A percentile compares a stretch with the other conserved stretches of the same genome.
Conservation (phyloP, 2,888 invertebrate species). For the Nomada ruficornis region DNA sequence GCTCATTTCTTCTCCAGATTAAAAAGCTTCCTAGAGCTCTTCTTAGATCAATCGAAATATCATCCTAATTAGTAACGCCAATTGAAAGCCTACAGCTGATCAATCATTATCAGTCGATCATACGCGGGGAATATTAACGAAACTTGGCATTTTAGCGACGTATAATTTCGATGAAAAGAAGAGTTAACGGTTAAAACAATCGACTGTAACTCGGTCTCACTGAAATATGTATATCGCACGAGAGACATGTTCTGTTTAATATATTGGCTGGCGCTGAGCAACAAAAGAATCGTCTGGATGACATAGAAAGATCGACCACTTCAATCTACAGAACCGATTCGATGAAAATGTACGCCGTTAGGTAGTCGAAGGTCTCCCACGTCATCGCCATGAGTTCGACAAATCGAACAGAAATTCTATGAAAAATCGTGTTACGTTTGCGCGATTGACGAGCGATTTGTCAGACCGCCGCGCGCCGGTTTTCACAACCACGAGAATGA, state of each 20-base stretch:
- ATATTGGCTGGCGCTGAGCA: slow-evolving; percentile 37
- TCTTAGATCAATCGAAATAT: no score
- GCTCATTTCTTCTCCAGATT: no score
- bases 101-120: slow-evolving; percentile 11
- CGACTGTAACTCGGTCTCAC: slow-evolving; percentile 35
- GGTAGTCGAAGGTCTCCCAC: background rate
- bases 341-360: slow-evolving; percentile 21
- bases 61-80: no score
- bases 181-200: slow-evolving; percentile 45
- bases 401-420: slow-evolving; percentile 17
- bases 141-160: slow-evolving; percentile 19
- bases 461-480: background rate
- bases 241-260: slow-evolving; percentile 10
- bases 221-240: slow-evolving; percentile 16
- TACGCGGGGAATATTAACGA: slow-evolving; percentile 15
- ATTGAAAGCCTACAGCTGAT: no score
- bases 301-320: slow-evolving; percentile 7
- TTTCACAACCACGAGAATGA: background rate
- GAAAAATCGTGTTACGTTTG: slow-evolving; percentile 20
- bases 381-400: slow-evolving; percentile 2
- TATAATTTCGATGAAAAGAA: slow-evolving; percentile 37
- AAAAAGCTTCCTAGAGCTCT: no score
- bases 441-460: slow-evolving; percentile 27
- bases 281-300: slow-evolving; percentile 27
- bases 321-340: slow-evolving; percentile 4